Percentiles rank a stretch among this genome's conserved stretches.
phyloP scores from a whole-genome alignment of 2,888 invertebrate genomes.

The Kryphioiulus occultus region DNA sequence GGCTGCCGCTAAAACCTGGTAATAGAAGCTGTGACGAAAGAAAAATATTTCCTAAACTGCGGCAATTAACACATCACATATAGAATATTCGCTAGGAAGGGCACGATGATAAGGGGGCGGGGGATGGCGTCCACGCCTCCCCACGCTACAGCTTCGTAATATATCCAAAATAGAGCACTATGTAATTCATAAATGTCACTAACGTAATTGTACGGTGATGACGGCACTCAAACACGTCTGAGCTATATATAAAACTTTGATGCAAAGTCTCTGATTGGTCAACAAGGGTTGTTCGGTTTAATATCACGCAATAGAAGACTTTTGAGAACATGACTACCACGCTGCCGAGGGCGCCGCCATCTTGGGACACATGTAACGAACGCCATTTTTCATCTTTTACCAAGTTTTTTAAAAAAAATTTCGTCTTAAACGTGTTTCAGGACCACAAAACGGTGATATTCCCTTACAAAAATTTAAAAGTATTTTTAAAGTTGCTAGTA shows the following conservation, averaged over 20 bases:
- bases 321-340: not conserved
- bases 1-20: not conserved
- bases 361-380: not conserved
- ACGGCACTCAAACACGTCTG: slow-evolving; percentile 39
- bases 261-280: slow-evolving; percentile 40
- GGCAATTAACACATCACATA: slow-evolving; percentile 24
- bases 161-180: slow-evolving; percentile 35
- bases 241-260: slow-evolving; percentile 40
- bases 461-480: no score
- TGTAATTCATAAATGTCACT: slow-evolving; percentile 36
- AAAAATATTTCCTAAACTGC: slow-evolving; percentile 27
- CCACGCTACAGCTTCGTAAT: slow-evolving; percentile 4
- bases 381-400: no score
- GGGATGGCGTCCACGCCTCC: slow-evolving; percentile 3
- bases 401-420: no score
- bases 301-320: slow-evolving; percentile 36
- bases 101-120: slow-evolving; percentile 29
- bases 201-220: slow-evolving; percentile 29
- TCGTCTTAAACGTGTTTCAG: no score
- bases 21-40: slow-evolving; percentile 36
- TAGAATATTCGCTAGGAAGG: slow-evolving; percentile 27
- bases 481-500: no score
- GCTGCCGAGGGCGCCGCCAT: not conserved
- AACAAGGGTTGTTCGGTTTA: slow-evolving; percentile 38
- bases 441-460: no score